Conservation (phyloP, 2,113 vertebrate genomes). For the Sula dactylatra region DNA sequence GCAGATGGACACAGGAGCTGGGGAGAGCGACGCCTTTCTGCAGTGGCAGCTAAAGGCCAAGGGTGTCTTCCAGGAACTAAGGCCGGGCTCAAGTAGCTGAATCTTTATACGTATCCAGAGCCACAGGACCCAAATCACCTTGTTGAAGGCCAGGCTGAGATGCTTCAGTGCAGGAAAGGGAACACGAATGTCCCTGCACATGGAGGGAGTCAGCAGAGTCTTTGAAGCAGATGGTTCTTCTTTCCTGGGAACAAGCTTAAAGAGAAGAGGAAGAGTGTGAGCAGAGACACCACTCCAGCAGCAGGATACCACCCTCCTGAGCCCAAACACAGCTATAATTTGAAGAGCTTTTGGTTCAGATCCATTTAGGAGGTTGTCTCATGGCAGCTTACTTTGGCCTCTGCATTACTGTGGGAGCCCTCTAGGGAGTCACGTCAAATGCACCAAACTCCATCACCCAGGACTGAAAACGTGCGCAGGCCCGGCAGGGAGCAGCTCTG, state of each 20-base stretch:
- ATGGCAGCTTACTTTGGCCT: neutral
- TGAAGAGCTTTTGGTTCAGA: neutral
- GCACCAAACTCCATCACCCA: neutral
- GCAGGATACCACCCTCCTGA: neutral
- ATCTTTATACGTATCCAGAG: neutral
- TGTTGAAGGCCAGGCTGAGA: slow-evolving; percentile 84
- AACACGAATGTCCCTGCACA: neutral
- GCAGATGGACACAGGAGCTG: neutral
- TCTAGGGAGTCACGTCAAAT: neutral
- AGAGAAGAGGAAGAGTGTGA: neutral
- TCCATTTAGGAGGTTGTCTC: accelerated
- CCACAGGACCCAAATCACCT: slow-evolving; percentile 69
- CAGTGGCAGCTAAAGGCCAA: neutral
- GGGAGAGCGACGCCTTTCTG: neutral
- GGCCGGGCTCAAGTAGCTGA: neutral
- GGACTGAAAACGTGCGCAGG: neutral
- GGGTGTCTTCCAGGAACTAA: neutral
- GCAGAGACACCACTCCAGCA: too few species aligned
- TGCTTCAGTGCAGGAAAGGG: slow-evolving; percentile 80
- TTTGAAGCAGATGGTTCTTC: neutral
- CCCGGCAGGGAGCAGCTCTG: neutral
- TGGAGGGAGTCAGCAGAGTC: slow-evolving; percentile 18
- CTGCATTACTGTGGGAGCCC: neutral
- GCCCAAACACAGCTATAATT: neutral
- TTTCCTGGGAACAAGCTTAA: neutral